Evolutionary conservation across 2,113 vertebrate species (phyloP).

Genomic region (Lipotes vexillifer): DNA sequence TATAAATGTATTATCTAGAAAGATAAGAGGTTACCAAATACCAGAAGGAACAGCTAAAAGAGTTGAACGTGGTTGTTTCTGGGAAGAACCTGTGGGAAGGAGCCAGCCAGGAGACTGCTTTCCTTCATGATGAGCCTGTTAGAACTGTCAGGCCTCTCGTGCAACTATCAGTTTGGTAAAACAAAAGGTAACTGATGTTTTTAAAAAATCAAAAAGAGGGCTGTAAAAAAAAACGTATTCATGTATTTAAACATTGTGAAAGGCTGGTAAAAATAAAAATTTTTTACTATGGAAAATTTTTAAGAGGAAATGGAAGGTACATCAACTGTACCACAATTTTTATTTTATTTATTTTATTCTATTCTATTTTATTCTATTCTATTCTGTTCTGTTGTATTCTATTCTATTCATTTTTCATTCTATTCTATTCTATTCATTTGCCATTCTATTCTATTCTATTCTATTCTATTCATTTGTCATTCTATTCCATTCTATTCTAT

Average conservation of each 20-base stretch:
- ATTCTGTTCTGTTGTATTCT: too few species aligned
- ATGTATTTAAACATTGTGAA: neutral
- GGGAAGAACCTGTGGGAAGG: neutral
- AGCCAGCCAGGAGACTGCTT: neutral
- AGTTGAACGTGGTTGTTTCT: neutral
- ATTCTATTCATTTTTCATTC: too few species aligned
- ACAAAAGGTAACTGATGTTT: neutral
- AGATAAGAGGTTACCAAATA: neutral
- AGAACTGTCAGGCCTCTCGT: neutral
- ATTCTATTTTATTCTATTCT: too few species aligned
- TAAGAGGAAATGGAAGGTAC: neutral
- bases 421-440: too few species aligned
- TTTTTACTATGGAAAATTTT: neutral
- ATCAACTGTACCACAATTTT: too few species aligned
- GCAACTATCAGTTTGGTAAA: neutral
- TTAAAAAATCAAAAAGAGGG: neutral
- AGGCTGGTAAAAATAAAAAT: neutral
- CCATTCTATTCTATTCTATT: too few species aligned
- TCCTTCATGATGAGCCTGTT: neutral
- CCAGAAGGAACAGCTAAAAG: neutral
- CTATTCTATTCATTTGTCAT: too few species aligned
- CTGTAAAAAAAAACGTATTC: neutral
- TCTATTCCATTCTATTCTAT: too few species aligned
- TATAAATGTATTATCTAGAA: neutral
- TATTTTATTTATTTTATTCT: too few species aligned